A percentile compares a stretch with the other conserved stretches of the same genome.
Evolutionary conservation across 2,888 invertebrate species (phyloP).

Genomic region (Gibbula magus): DNA sequence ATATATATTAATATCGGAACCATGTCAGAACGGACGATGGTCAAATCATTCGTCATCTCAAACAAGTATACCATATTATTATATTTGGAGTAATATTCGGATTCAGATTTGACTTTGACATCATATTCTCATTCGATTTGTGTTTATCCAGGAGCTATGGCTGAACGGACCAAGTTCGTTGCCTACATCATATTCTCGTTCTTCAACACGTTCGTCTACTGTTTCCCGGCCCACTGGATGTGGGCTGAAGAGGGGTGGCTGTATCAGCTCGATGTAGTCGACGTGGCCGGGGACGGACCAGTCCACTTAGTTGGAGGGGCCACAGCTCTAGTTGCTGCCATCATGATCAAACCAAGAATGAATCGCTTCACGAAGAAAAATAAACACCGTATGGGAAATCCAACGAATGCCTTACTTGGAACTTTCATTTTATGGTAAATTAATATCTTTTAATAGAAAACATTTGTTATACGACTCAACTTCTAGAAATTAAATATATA

Average conservation of each 20-base stretch:
- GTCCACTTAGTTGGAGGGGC: slow-evolving; percentile 71
- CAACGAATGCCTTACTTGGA: slow-evolving; percentile 61
- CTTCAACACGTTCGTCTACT: slow-evolving; percentile 65
- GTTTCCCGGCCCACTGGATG: slow-evolving; percentile 74
- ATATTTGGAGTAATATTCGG: not conserved
- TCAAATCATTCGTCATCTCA: too few species aligned
- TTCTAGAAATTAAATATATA: not conserved
- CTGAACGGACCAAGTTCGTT: slow-evolving; percentile 62
- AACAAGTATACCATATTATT: not conserved
- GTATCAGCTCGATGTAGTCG: slow-evolving; percentile 89
- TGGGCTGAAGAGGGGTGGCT: slow-evolving; percentile 80
- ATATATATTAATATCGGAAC: too few species aligned
- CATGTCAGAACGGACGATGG: too few species aligned
- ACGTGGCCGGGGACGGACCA: slow-evolving; percentile 82
- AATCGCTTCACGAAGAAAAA: slow-evolving; percentile 59
- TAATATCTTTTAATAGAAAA: not conserved
- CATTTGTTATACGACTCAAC: not conserved
- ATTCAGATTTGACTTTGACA: too few species aligned
- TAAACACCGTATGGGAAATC: slow-evolving; percentile 44
- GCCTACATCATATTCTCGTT: slow-evolving; percentile 67
- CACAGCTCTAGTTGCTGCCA: slow-evolving; percentile 65
- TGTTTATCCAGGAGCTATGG: slow-evolving; percentile 58
- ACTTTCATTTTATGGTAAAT: slow-evolving; percentile 63
- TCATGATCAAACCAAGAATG: slow-evolving; percentile 65
- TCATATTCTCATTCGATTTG: too few species aligned